A percentile compares a stretch with the other conserved stretches of the same genome.
phyloP scores from a whole-genome alignment of 2,113 vertebrate genomes.

The Tiliqua scincoides region DNA sequence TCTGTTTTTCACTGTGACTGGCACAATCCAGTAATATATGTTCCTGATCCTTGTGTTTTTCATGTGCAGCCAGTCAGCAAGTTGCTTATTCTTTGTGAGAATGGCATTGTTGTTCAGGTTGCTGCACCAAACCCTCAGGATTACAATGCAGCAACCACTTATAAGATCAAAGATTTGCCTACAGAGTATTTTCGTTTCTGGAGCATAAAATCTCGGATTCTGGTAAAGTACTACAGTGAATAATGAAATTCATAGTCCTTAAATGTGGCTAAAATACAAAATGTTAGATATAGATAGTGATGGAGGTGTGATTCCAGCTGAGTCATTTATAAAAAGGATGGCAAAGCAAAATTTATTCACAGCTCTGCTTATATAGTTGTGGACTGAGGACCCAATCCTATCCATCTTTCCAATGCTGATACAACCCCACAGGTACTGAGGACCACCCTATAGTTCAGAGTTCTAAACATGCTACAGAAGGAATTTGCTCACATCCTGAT shows the following conservation, averaged over 20 bases:
- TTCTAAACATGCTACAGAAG: too few species aligned
- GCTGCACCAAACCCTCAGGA: constrained; percentile 68
- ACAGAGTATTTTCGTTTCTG: constrained; percentile 84
- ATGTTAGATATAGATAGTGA: not conserved
- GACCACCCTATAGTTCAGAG: too few species aligned
- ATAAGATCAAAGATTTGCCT: constrained; percentile 77
- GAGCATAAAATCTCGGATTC: constrained; percentile 89
- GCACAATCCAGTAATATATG: not conserved
- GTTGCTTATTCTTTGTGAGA: constrained; percentile 87
- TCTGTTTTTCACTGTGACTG: not conserved
- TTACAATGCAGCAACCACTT: constrained; percentile 69
- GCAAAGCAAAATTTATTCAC: not conserved
- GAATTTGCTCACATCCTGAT: too few species aligned
- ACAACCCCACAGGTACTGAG: too few species aligned
- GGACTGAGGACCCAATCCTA: not conserved
- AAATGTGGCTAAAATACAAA: not conserved
- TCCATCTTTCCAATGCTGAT: too few species aligned
- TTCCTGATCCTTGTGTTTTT: constrained; percentile 11
- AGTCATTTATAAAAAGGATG: constrained; percentile 15
- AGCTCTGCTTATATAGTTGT: not conserved
- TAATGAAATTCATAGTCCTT: not conserved
- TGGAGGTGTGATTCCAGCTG: not conserved
- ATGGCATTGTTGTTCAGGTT: constrained; percentile 84
- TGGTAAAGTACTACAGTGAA: constrained; percentile 76
- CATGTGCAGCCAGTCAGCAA: constrained; percentile 76